Evolutionary conservation across 1,140 invertebrate genomes (phyloP), one percentile per base, ranked within the genome.

Genomic region (Apis cerana): DNA sequence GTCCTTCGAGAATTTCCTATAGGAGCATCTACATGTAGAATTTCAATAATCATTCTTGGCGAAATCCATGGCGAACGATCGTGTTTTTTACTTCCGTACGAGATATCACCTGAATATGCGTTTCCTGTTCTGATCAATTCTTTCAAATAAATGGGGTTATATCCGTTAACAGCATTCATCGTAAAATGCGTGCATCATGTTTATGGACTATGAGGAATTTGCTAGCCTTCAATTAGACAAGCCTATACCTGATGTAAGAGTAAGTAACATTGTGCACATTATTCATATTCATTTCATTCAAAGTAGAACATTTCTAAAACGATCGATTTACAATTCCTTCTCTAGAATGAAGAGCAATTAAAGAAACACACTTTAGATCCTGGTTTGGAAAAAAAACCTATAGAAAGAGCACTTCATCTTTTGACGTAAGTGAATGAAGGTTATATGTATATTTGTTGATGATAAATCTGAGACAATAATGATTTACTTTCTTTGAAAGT

Each of bases 341-440:
- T 75, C 33, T 82, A 93, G 93, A 86, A 84, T 64, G 88, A 90
- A 67, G 91, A 91, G 69, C 90, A 93, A 75, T 71, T 93, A 17
- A 87, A 69, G 84, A 90, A 80, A 23, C 93, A 93, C 79, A 84
- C 79, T 43, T 43, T 93, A 70, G 89, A 93, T 48, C 62, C n/a
- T 62, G 59, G 17, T 68, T 89, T 92, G 62, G 91, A 92, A 58
- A 76, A 76, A n/a, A 90, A 75, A 68, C 89, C 89, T 23, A 82
- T 91, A 52, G 91, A 91, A 33, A 87, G 90, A 88, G 90, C 92
- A n/a, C 65, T 93, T 5, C 59, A 91, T 83, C 88, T 93, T 83
- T 85, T 93, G 19, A 71, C 69, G 93, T 93, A 89, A 92, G 91
- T 92, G 80, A 52, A 85, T 23, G 67, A 79, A 23, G 67, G 21